Base-by-base conservation (phyloP, 2,888 invertebrate species). In the Lasiommata megera region DNA sequence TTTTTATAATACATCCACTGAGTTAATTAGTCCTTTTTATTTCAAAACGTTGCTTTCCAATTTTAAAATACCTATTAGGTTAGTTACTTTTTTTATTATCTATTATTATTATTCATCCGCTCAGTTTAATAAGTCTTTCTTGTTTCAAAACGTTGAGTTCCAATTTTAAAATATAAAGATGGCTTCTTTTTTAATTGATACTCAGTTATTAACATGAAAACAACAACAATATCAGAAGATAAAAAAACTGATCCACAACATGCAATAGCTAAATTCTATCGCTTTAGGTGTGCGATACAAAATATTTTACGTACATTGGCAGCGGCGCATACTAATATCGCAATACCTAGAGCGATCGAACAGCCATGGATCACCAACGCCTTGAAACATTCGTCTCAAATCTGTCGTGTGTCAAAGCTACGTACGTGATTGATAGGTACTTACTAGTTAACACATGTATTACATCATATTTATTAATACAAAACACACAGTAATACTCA, bases 401-500 rank as follows among this genome's bases (percentile, higher is more conserved):
- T 18, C 12, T 34, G 48, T 48, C 48, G 5, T 3, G 23, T 23
- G 5, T 23, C 2, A 41, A 43, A 48, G 17, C 17, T 37, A 48
- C 48, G n/a, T 14, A 23, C 18, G 12, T 36, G 11, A 36, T 23
- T 3, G 23, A 5, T 23, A 23, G 3, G 23, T 5, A 5, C n/a
- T n/a, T n/a, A n/a, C n/a, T 37, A 47, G 16, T 46, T 31, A 31
- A 23, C 37, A 23, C 23, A 48, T 3, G 14, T 41, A 55, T 64
- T 62, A 64, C 64, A 64, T 66, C 64, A 66, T 55, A 12, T 61
- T 56, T 56, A 37, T 12, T 36, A 58, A 23, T 48, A 48, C 6
- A 47, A 16, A 31, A 23, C 6, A 2, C 23, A 23, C 2, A 23
- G 23, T 23, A 23, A 53, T 61, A 65, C 65, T 62, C 54, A 66